Conservation (phyloP, 2,888 invertebrate genomes). For the Lasioglossum leucozonium region DNA sequence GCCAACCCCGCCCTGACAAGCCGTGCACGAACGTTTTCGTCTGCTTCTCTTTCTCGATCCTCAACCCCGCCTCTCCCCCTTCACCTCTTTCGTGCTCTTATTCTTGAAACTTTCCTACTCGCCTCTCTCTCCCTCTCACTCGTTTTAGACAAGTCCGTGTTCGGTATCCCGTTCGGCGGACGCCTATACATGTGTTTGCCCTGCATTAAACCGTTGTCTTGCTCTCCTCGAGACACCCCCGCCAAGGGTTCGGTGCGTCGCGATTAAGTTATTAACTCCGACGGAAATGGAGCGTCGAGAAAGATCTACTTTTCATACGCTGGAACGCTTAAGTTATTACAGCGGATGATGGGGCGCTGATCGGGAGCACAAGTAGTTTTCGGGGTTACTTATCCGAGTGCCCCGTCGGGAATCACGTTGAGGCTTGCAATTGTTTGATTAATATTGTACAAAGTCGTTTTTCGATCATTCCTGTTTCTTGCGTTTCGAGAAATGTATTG, state of each 20-base stretch:
- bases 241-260: constrained; percentile 37
- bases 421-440: neutral
- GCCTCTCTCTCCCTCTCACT: constrained; percentile 43
- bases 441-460: neutral
- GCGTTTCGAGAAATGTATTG: neutral
- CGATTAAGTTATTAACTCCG: constrained; percentile 61
- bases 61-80: neutral
- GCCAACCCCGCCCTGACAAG: constrained; percentile 73
- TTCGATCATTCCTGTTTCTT: neutral
- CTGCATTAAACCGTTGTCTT: constrained; percentile 80
- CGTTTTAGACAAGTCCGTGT: constrained; percentile 21
- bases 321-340: constrained; percentile 8
- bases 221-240: constrained; percentile 62
- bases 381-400: neutral
- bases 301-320: constrained; percentile 37
- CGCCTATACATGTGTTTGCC: constrained; percentile 71
- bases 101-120: constrained; percentile 31
- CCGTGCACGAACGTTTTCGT: constrained; percentile 73
- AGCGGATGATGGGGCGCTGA: neutral
- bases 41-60: constrained; percentile 56
- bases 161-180: constrained; percentile 41
- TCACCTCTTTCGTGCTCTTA: constrained; percentile 23
- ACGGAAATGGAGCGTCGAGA: constrained; percentile 23
- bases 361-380: constrained; percentile 13
- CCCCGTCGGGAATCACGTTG: neutral